These are phyloP conservation scores for Cygnus olor DNA, from an alignment of 2,797 vertebrate genomes.

Conservation along the genomic window DNA sequence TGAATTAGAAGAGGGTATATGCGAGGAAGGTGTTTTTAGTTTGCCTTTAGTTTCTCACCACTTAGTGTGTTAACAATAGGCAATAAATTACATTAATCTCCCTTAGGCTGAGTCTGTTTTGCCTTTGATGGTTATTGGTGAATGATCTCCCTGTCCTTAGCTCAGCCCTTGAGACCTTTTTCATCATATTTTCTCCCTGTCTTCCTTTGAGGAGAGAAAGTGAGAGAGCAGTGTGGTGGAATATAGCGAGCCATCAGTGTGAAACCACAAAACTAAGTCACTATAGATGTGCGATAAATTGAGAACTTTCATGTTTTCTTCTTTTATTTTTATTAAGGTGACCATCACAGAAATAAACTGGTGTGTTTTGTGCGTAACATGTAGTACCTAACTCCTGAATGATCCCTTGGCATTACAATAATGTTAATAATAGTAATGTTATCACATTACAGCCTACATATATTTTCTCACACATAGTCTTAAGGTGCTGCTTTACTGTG, in stretches of 20 bases:
- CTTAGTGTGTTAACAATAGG: not conserved
- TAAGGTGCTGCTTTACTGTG: not conserved
- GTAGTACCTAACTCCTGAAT: not conserved
- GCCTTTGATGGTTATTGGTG: not conserved
- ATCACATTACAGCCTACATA: not conserved
- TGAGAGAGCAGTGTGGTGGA: not conserved
- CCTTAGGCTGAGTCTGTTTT: not conserved
- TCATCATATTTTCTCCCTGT: not conserved
- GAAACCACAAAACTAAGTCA: not conserved
- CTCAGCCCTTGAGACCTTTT: not conserved
- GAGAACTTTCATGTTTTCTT: not conserved
- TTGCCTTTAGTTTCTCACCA: not conserved
- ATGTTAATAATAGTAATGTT: not conserved
- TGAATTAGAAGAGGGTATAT: no score
- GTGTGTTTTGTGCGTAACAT: not conserved
- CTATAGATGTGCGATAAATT: rapidly evolving
- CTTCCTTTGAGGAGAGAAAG: not conserved
- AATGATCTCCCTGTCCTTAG: not conserved
- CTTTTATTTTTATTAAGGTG: not conserved
- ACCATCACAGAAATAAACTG: not conserved
- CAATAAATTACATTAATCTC: not conserved
- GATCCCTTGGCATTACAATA: not conserved
- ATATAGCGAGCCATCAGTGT: not conserved
- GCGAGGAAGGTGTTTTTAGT: not conserved
- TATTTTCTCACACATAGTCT: not conserved